Evolutionary conservation across 2,888 invertebrate species (phyloP), one percentile per base, ranked within the genome.

Genomic region (Acleris holmiana): DNA sequence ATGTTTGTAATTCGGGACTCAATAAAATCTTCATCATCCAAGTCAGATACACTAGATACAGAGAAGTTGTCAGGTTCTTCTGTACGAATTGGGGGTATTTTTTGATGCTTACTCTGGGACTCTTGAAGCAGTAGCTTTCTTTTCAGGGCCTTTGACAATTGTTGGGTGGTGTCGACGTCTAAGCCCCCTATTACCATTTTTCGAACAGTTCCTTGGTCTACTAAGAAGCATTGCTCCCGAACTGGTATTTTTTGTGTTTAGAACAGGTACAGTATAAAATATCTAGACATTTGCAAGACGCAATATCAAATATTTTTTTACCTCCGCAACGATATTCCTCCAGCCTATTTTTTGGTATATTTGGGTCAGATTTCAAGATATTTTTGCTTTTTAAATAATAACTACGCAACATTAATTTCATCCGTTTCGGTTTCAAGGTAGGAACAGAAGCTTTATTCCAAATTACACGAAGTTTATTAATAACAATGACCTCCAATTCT

Each of bases 361-460:
- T 63, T 18, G 67, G 63, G 48, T 67, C 56, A 15, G 63, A 67
- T 29, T 67, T 63, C 5, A 67, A 29, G 7, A 61, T 21, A n/a
- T 66, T 61, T 46, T 66, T 66, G 61, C 61, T 63, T 18, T 63
- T 67, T 21, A 50, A 41, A 53, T 67, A 63, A 62, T 67, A 67
- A 19, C 54, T 4, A 18, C 60, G 15, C 18, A 67, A 55, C 60
- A 67, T 67, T 18, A n/a, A 57, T 25, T 53, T 62, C 21, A 67
- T 56, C 19, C 58, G 29, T 54, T 50, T 59, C 10, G n/a, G 50
- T 49, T 55, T n/a, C 17, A 67, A 48, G 13, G 56, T 66, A 47
- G 56, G 54, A 61, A 66, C 40, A 51, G 51, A 56, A 35, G 50
- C 50, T 56, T 56, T 61, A 8, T 50, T 44, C 60, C 66, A 61